Evolutionary conservation across 1,140 invertebrate genomes (phyloP).

Genomic region (Dreissena polymorpha): DNA sequence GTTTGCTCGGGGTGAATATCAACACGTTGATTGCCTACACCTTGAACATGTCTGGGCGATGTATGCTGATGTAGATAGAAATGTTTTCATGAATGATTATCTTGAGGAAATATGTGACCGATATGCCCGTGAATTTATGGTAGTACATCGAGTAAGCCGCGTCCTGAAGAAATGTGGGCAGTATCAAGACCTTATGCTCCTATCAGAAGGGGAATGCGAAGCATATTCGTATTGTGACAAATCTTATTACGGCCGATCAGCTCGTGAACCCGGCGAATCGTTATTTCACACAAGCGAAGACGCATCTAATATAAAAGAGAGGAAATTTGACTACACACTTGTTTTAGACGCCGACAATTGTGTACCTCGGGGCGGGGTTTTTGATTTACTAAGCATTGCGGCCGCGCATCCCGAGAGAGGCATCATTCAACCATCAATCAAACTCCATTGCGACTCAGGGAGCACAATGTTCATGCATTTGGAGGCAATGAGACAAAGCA

Average conservation of each 20-base stretch:
- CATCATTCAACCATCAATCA: slow-evolving; percentile 75
- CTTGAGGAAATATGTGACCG: slow-evolving; percentile 71
- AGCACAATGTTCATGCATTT: slow-evolving; percentile 75
- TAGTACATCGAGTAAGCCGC: slow-evolving; percentile 71
- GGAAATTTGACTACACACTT: slow-evolving; percentile 74
- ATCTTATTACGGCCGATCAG: slow-evolving; percentile 65
- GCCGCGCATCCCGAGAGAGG: slow-evolving; percentile 74
- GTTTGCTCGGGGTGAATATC: slow-evolving; percentile 62
- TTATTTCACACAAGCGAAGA: slow-evolving; percentile 71
- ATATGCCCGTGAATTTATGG: slow-evolving; percentile 74
- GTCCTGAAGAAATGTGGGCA: slow-evolving; percentile 76
- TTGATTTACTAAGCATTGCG: slow-evolving; percentile 70
- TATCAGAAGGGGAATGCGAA: slow-evolving; percentile 70
- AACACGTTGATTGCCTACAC: slow-evolving; percentile 59
- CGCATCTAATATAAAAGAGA: slow-evolving; percentile 67
- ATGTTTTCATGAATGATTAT: slow-evolving; percentile 67
- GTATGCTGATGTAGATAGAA: slow-evolving; percentile 62
- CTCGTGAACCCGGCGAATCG: slow-evolving; percentile 64
- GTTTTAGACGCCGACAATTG: slow-evolving; percentile 75
- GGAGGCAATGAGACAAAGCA: slow-evolving; percentile 69
- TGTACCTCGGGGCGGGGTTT: slow-evolving; percentile 64
- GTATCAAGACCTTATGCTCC: slow-evolving; percentile 75
- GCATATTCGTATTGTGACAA: slow-evolving; percentile 72
- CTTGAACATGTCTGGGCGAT: slow-evolving; percentile 68
- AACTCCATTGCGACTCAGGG: slow-evolving; percentile 64